Evolutionary conservation across 2,797 vertebrate species (phyloP).

Genomic region (Eulemur mongoz): DNA sequence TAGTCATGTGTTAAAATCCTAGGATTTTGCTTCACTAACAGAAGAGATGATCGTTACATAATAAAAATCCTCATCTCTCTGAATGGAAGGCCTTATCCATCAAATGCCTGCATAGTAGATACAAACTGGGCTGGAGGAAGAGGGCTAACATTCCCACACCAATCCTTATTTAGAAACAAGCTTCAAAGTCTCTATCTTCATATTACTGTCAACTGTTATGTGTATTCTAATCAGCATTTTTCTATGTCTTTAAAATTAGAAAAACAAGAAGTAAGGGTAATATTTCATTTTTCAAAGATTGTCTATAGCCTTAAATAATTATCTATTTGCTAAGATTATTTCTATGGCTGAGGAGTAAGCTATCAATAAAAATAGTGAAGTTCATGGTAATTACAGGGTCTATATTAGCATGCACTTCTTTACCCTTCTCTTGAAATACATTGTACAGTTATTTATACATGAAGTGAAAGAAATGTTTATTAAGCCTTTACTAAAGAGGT

Average conservation of each 20-base stretch:
- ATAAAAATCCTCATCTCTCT: not conserved
- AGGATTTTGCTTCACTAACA: conserved; percentile 10
- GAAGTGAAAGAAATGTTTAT: conserved; percentile 63
- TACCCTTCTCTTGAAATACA: conserved; percentile 40
- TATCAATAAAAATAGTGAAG: conserved; percentile 58
- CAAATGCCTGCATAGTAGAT: not conserved
- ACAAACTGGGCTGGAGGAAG: not conserved
- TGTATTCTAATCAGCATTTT: conserved; percentile 4
- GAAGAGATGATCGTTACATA: not conserved
- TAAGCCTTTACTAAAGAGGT: conserved; percentile 68
- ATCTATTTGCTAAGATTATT: conserved; percentile 54
- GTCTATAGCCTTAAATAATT: conserved; percentile 19
- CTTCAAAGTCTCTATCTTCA: not conserved
- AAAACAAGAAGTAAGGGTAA: not conserved
- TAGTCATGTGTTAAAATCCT: conserved; percentile 56
- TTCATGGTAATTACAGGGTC: conserved; percentile 49
- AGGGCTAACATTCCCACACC: not conserved
- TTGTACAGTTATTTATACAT: conserved; percentile 54
- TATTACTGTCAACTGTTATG: not conserved
- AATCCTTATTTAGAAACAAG: not conserved
- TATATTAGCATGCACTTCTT: not conserved
- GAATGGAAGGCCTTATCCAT: not conserved
- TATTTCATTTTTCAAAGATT: conserved; percentile 33
- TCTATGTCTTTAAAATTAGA: not conserved
- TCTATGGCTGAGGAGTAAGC: not conserved